Evolutionary conservation across 2,113 vertebrate genomes (phyloP).

Genomic region (Trinectes maculatus): DNA sequence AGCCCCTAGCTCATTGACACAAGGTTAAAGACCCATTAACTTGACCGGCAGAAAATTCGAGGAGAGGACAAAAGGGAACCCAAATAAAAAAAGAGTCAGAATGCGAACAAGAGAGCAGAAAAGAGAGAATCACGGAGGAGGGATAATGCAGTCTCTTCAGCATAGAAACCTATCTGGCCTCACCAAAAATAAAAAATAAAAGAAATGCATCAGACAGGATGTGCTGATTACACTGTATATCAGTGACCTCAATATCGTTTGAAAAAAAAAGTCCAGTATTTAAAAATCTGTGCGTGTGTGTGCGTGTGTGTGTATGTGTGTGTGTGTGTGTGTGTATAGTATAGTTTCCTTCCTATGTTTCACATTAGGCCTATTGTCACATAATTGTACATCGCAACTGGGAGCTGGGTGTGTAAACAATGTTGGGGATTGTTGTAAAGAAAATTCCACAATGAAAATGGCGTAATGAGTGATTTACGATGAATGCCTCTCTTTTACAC

Average conservation of each 20-base stretch:
- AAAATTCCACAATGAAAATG: background rate
- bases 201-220: too few relatives aligned
- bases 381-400: background rate
- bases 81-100: slow-evolving; percentile 3
- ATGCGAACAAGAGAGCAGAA: slow-evolving; percentile 6
- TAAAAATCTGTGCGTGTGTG: too few relatives aligned
- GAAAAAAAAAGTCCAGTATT: too few relatives aligned
- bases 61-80: slow-evolving; percentile 47
- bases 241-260: too few relatives aligned
- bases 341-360: background rate
- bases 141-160: background rate
- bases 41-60: slow-evolving; percentile 62
- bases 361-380: background rate
- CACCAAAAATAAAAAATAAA: too few relatives aligned
- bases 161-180: background rate
- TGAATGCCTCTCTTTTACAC: background rate
- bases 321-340: too few relatives aligned
- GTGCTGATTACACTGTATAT: too few relatives aligned
- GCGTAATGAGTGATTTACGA: background rate
- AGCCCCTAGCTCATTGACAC: slow-evolving; percentile 75
- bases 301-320: too few relatives aligned
- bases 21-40: slow-evolving; percentile 80
- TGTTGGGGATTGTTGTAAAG: background rate
- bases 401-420: background rate
- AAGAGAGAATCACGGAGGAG: slow-evolving; percentile 7